Conservation (phyloP, 2,113 vertebrate species). For the Tachysurus vachellii region DNA sequence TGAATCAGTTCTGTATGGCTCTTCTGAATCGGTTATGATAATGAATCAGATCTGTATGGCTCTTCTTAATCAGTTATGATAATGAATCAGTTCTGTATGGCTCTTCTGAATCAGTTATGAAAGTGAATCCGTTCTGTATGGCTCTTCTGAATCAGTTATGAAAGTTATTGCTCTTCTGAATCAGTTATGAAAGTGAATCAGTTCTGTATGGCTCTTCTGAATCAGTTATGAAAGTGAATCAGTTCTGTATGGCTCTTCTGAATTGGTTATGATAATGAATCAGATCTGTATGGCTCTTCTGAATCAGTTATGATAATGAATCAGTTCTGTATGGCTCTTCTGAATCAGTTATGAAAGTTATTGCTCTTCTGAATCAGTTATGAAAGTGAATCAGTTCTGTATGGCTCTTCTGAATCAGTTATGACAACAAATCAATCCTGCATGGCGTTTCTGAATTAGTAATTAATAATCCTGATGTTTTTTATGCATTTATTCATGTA, state of each 20-base stretch:
- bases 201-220: not conserved
- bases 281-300: not conserved
- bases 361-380: not conserved
- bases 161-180: not conserved
- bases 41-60: not conserved
- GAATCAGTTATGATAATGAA: not conserved
- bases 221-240: not conserved
- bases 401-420: not conserved
- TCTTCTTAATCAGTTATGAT: not conserved
- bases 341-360: not conserved
- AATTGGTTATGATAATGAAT: not conserved
- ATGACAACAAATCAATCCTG: not conserved
- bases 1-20: not conserved
- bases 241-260: not conserved
- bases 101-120: not conserved
- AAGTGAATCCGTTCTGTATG: not conserved
- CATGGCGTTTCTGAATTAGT: not conserved
- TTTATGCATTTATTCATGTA: not conserved
- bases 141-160: not conserved
- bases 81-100: not conserved
- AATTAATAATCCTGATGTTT: not conserved
- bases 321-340: not conserved
- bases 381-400: not conserved
- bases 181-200: not conserved
- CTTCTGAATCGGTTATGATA: not conserved